Evolutionary conservation across 2,888 invertebrate species (phyloP).

Genomic region (Poecilus cupreus): DNA sequence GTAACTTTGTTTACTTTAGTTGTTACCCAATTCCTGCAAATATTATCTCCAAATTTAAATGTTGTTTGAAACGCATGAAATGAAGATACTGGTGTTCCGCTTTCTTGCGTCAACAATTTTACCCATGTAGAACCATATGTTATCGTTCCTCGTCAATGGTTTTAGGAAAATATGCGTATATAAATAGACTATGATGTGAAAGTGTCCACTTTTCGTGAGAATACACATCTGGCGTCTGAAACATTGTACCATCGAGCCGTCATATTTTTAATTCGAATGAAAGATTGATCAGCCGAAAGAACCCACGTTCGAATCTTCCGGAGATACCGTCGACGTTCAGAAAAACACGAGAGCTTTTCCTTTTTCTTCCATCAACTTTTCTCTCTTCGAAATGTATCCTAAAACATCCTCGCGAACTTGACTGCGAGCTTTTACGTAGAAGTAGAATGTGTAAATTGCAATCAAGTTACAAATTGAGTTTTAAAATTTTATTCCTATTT

Average conservation of each 20-base stretch:
- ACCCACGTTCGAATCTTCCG: conserved; percentile 24
- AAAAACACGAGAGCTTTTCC: conserved; percentile 20
- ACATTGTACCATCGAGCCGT: conserved; percentile 14
- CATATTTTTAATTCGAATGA: conserved; percentile 43
- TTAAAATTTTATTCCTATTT: conserved; percentile 23
- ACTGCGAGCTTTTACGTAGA: conserved; percentile 28
- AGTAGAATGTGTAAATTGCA: conserved; percentile 44
- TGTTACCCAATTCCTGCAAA: conserved; percentile 1
- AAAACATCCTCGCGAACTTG: conserved; percentile 18
- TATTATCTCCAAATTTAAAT: too few relatives aligned
- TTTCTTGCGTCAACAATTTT: neutral
- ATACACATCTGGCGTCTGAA: conserved; percentile 14
- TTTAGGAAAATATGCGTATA: neutral
- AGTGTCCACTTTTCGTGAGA: conserved; percentile 27
- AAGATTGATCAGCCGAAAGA: conserved; percentile 43
- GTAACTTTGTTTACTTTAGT: conserved; percentile 3
- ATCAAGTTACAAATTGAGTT: conserved; percentile 40
- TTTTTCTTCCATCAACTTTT: conserved; percentile 38
- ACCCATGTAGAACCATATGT: neutral
- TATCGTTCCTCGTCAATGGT: conserved; percentile 10
- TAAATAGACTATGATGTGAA: neutral
- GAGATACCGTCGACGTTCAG: neutral
- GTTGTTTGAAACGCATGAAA: neutral
- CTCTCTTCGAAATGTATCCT: conserved; percentile 39
- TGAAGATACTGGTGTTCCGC: neutral